phyloP scores from a whole-genome alignment of 1,140 invertebrate species.

The Hyles vespertilio region DNA sequence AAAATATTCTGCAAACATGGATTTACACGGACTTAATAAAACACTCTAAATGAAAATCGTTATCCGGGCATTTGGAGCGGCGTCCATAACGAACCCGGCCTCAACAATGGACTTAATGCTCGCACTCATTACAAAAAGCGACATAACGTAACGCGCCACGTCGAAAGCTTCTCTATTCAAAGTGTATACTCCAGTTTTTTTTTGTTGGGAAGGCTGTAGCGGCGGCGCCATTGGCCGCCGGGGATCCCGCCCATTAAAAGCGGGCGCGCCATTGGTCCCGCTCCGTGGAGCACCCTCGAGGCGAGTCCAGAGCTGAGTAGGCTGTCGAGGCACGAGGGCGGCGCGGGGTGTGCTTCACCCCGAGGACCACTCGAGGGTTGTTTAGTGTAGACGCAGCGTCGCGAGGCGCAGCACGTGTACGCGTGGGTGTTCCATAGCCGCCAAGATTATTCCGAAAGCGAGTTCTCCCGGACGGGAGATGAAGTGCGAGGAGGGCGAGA shows the following conservation, averaged over 20 bases:
- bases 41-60: conserved; percentile 73
- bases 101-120: conserved; percentile 74
- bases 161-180: conserved; percentile 72
- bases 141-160: conserved; percentile 71
- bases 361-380: conserved; percentile 73
- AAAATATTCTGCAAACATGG: conserved; percentile 38
- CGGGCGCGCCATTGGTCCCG: conserved; percentile 42
- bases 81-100: conserved; percentile 68
- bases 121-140: conserved; percentile 74
- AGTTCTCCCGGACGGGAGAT: conserved; percentile 69
- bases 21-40: conserved; percentile 70
- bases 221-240: conserved; percentile 39
- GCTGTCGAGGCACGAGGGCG: conserved; percentile 70
- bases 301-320: conserved; percentile 59
- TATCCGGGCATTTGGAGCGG: conserved; percentile 68
- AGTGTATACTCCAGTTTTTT: conserved; percentile 72
- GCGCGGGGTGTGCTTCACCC: conserved; percentile 70
- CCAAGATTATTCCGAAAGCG: conserved; percentile 69
- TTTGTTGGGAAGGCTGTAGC: conserved; percentile 60
- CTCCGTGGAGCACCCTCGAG: conserved; percentile 65
- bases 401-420: conserved; percentile 63
- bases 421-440: conserved; percentile 40
- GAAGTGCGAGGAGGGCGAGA: conserved; percentile 69
- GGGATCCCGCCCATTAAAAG: conserved; percentile 44
- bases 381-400: conserved; percentile 71